Base-by-base conservation (phyloP, 2,888 invertebrate species). In the Eupsilia transversa region DNA sequence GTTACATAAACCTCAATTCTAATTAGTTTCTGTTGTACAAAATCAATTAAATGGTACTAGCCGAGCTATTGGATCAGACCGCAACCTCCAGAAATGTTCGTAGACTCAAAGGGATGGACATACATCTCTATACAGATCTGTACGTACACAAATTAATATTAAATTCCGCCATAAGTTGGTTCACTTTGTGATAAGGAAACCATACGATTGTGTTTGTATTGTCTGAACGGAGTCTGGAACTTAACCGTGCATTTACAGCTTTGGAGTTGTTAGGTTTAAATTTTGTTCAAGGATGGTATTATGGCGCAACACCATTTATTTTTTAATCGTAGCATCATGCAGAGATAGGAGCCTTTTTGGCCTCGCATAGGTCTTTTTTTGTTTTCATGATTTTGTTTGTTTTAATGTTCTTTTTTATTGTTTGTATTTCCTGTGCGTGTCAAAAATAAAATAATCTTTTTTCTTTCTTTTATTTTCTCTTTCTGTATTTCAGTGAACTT, bases 41-140 rank as follows among this genome's bases (percentile, higher is more conserved):
- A 95, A 95, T 95, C 96, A 95, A 95, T 96, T 94, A 94, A 95
- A 95, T 94, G 93, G 91, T 93, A 92, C 93, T 93, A 94, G 92
- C 91, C 86, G 87, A 88, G 91, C 91, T 91, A 92, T 92, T 90
- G 91, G 91, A 89, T 92, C 90, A 85, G 80, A 92, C 94, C 94
- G 90, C 94, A 94, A 92, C 93, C 93, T 90, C 93, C 92, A 94
- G 94, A 93, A 94, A 92, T 92, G 92, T 90, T 93, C 89, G 84
- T 85, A 83, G 87, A 92, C 92, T 93, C 92, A 94, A 93, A 94
- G 93, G 93, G 91, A 90, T 89, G 88, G 90, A 90, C 91, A 87
- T 89, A 89, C 85, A 87, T 90, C 89, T 87, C 87, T 87, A 82
- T 77, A 86, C 79, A 82, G 76, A 83, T 76, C 79, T 81, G 87